Evolutionary conservation across 2,113 vertebrate species (phyloP).

Genomic region (western clawed frog (Xenopus tropicalis)): UCB_Xtro_10.0 CM004450.2:62787501-62788000

Average conservation of each 20-base stretch:
- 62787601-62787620: neutral
- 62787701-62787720: conserved; percentile 35
- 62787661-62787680: neutral
- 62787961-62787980: conserved; percentile 53
- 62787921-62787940: conserved; percentile 58
- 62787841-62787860: conserved; percentile 52
- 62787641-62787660: neutral
- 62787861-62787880: conserved; percentile 62
- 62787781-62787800: conserved; percentile 51
- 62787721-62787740: conserved; percentile 17
- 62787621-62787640: neutral
- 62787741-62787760: neutral
- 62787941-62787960: conserved; percentile 53
- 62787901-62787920: conserved; percentile 53
- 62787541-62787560: neutral
- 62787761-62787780: conserved; percentile 39
- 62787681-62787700: conserved; percentile 5
- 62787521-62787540: neutral
- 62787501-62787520: neutral
- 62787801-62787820: conserved; percentile 44
- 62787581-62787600: neutral
- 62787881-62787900: conserved; percentile 60
- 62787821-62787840: conserved; percentile 46
- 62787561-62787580: neutral
- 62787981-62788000: conserved; percentile 56